Evolutionary conservation across 2,888 invertebrate genomes (phyloP).

Genomic region (Odontocolon sp.): DNA sequence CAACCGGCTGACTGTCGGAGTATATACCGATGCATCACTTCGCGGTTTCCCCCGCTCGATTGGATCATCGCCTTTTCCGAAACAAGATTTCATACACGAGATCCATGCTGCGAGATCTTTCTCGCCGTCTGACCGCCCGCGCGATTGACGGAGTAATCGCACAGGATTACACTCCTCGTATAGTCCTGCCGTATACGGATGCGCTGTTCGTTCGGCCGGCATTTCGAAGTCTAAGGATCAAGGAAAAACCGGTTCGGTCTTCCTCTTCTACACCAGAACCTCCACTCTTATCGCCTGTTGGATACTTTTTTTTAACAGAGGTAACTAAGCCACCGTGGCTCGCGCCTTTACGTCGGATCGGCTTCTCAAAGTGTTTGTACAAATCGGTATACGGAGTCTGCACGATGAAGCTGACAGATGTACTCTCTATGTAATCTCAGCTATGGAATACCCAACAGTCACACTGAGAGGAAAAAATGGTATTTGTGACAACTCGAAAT

Average conservation of each 20-base stretch:
- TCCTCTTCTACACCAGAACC: conserved; percentile 36
- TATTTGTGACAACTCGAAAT: too few species aligned
- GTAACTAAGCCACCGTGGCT: conserved; percentile 3
- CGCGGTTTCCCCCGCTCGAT: neutral
- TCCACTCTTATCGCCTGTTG: conserved; percentile 29
- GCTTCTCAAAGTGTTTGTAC: neutral
- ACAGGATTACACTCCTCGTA: conserved; percentile 41
- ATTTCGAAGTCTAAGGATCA: conserved; percentile 47
- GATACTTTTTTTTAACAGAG: conserved; percentile 1
- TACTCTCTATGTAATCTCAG: too few species aligned
- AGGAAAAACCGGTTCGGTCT: conserved; percentile 56
- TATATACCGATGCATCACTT: conserved; percentile 12
- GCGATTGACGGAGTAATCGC: conserved; percentile 14
- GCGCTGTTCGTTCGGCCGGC: conserved; percentile 17
- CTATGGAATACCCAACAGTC: too few species aligned
- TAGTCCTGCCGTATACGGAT: conserved; percentile 49
- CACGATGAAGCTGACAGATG: too few species aligned
- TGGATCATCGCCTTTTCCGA: neutral
- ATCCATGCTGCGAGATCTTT: conserved; percentile 28
- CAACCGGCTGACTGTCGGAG: conserved; percentile 16
- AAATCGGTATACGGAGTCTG: neutral
- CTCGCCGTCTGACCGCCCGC: conserved; percentile 29
- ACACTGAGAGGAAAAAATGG: too few species aligned
- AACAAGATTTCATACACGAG: conserved; percentile 46
- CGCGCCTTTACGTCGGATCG: neutral